Evolutionary conservation across 2,888 invertebrate species (phyloP).

Genomic region (Myopa tessellatipennis): DNA sequence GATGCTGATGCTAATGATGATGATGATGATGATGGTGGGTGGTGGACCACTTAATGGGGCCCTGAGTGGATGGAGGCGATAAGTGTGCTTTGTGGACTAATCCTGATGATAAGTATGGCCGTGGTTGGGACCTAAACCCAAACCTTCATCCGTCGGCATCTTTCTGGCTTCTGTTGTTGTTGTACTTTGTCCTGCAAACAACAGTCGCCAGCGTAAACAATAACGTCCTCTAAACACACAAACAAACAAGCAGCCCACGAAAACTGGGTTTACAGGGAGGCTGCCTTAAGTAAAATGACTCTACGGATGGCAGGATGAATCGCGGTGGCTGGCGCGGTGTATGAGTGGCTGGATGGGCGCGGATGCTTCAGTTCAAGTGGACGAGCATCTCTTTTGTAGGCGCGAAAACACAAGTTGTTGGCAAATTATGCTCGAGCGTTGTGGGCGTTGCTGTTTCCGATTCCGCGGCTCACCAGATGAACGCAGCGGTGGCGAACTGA

Average conservation of each 20-base stretch:
- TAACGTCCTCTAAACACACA: neutral
- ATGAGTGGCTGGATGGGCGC: neutral
- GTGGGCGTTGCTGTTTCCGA: neutral
- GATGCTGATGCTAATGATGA: neutral
- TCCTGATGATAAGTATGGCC: neutral
- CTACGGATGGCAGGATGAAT: too few relatives aligned
- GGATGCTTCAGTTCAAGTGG: neutral
- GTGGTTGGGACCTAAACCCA: neutral
- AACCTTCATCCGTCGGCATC: neutral
- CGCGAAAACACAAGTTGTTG: neutral
- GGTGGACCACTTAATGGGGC: too few relatives aligned
- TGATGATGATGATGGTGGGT: neutral
- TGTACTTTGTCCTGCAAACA: neutral
- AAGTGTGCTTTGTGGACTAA: neutral
- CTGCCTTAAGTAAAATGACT: too few relatives aligned
- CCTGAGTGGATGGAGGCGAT: neutral
- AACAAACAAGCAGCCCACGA: neutral
- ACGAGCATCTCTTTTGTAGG: neutral
- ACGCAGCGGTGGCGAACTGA: too few relatives aligned
- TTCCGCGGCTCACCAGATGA: neutral
- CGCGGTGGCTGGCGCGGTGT: too few relatives aligned
- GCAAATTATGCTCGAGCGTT: neutral
- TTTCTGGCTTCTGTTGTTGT: neutral
- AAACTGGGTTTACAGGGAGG: neutral
- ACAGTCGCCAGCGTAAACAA: neutral